Evolutionary conservation across 2,888 invertebrate species (phyloP).

Genomic region (Nomada lathburiana): DNA sequence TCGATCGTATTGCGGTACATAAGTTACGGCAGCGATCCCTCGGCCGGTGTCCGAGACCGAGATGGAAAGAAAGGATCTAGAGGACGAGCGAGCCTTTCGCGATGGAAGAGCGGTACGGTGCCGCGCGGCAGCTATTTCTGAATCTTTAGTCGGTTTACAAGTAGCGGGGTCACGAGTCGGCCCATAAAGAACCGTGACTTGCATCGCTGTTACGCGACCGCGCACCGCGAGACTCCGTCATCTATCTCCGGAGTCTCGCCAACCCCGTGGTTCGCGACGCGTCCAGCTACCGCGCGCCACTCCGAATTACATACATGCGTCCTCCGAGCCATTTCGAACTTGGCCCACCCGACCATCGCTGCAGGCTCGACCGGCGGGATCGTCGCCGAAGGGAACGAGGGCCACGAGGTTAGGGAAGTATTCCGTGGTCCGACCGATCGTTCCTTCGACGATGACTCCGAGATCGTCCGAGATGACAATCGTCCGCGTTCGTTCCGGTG

Average conservation of each 20-base stretch:
- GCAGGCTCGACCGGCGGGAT: too few relatives aligned
- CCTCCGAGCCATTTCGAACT: background rate
- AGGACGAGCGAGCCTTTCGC: constrained; percentile 2
- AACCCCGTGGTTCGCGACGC: constrained; percentile 69
- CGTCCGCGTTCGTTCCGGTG: too few relatives aligned
- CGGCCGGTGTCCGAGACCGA: constrained; percentile 46
- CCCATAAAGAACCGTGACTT: constrained; percentile 83
- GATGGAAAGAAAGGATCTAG: constrained; percentile 10
- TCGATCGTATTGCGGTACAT: constrained; percentile 72
- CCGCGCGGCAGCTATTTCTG: constrained; percentile 79
- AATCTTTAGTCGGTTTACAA: constrained; percentile 83
- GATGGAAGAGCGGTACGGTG: constrained; percentile 34
- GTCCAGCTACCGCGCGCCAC: constrained; percentile 42
- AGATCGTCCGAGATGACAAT: too few relatives aligned
- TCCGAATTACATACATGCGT: too few relatives aligned
- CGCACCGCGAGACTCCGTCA: constrained; percentile 78
- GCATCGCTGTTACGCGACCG: constrained; percentile 81
- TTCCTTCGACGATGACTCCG: too few relatives aligned
- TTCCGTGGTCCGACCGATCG: too few relatives aligned
- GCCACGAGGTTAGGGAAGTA: too few relatives aligned
- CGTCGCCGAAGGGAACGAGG: too few relatives aligned
- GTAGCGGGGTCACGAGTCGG: constrained; percentile 82
- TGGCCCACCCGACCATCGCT: too few relatives aligned
- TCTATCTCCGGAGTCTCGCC: constrained; percentile 74
- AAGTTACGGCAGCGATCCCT: constrained; percentile 70